Evolutionary conservation across 2,888 invertebrate genomes (phyloP).

Genomic region (Parochlus steinenii): DNA sequence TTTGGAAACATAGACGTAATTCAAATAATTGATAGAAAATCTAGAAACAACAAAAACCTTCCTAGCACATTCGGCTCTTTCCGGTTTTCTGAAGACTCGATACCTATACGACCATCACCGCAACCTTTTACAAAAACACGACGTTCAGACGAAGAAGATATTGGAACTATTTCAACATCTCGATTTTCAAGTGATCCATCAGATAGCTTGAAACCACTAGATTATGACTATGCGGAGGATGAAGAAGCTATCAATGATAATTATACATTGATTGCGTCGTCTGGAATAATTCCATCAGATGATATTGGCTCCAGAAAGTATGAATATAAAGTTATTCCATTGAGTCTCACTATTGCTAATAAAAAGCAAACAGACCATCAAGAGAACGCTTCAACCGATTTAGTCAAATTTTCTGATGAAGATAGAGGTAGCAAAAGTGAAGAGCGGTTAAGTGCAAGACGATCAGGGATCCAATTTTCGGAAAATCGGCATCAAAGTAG

Average conservation of each 20-base stretch:
- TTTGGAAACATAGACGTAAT: conserved; percentile 27
- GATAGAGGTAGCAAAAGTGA: conserved; percentile 1
- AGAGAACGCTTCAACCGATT: conserved; percentile 1
- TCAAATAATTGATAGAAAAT: conserved; percentile 18
- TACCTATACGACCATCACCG: conserved; percentile 1
- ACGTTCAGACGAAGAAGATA: conserved; percentile 8
- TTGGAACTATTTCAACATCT: too few relatives aligned
- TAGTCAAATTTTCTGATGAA: not conserved
- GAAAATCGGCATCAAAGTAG: conserved; percentile 17
- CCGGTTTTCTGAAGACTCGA: not conserved
- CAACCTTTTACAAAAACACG: conserved; percentile 6
- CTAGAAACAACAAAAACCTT: conserved; percentile 6
- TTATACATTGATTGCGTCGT: too few relatives aligned
- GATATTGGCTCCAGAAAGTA: conserved; percentile 2
- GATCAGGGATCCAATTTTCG: conserved; percentile 29
- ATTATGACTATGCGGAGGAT: conserved; percentile 6
- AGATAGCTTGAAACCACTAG: not conserved
- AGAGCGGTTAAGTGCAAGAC: conserved; percentile 20
- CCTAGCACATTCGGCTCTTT: conserved; percentile 9
- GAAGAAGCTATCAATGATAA: too few relatives aligned
- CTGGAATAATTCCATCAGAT: not conserved
- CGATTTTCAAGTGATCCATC: too few relatives aligned
- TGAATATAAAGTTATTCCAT: conserved; percentile 9
- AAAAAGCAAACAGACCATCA: too few relatives aligned
- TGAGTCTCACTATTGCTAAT: conserved; percentile 4